phyloP scores from a whole-genome alignment of 1,140 invertebrate genomes.

The Cydia pomonella region DNA sequence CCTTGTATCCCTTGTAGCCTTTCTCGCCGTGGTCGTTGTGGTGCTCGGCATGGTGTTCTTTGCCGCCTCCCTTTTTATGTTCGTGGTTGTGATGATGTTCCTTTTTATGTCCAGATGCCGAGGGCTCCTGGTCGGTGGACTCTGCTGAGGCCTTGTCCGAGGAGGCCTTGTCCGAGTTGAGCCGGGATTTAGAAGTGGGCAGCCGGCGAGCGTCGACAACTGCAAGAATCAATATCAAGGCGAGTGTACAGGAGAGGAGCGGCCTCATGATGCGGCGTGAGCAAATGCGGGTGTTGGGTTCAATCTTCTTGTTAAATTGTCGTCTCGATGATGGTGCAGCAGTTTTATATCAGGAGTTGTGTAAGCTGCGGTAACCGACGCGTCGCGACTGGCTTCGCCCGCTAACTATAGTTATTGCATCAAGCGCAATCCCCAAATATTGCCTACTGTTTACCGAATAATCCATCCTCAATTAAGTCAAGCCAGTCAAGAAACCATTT shows the following conservation, averaged over 20 bases:
- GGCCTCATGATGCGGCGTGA: conserved; percentile 55
- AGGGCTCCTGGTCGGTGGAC: conserved; percentile 78
- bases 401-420: conserved; percentile 48
- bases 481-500: neutral
- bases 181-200: conserved; percentile 44
- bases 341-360: conserved; percentile 78
- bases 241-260: conserved; percentile 35
- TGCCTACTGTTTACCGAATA: conserved; percentile 21
- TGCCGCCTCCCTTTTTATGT: conserved; percentile 81
- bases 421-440: conserved; percentile 43
- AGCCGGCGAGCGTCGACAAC: conserved; percentile 55
- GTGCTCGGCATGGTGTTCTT: conserved; percentile 77
- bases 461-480: neutral
- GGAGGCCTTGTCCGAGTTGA: conserved; percentile 45
- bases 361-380: conserved; percentile 65
- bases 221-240: conserved; percentile 55
- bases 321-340: conserved; percentile 65
- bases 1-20: conserved; percentile 85
- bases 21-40: conserved; percentile 82
- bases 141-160: conserved; percentile 45
- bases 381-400: conserved; percentile 56
- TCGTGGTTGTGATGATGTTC: conserved; percentile 81
- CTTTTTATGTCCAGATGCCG: conserved; percentile 82
- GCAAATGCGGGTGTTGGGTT: conserved; percentile 45
- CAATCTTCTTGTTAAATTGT: conserved; percentile 61